Percentiles rank a stretch among this genome's conserved stretches.
Evolutionary conservation across 2,113 vertebrate species (phyloP).

Genomic region (Acrocephalus kingi): DNA sequence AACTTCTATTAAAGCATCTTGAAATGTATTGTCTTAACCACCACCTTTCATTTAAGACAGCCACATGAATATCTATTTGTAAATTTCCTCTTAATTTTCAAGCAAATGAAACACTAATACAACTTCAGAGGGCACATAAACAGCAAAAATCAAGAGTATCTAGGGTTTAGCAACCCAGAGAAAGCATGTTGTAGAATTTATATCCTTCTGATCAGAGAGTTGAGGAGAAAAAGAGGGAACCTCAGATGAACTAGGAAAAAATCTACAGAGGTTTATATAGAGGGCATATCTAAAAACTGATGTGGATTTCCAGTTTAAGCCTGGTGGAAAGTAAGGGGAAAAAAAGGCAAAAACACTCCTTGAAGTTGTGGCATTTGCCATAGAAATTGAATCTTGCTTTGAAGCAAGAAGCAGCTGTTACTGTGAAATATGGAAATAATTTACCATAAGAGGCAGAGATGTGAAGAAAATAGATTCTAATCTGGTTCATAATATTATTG

Average conservation of each 20-base stretch:
- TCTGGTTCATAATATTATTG: not conserved
- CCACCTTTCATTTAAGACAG: not conserved
- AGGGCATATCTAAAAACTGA: not conserved
- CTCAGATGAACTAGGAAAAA: not conserved
- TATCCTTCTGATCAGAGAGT: not conserved
- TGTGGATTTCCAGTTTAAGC: not conserved
- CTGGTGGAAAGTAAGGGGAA: not conserved
- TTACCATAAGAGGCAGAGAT: not conserved
- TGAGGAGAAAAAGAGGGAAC: not conserved
- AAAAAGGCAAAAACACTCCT: not conserved
- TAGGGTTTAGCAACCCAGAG: not conserved
- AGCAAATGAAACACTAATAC: not conserved
- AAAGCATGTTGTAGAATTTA: not conserved
- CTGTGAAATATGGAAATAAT: slow-evolving; percentile 6
- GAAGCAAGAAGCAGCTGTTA: not conserved
- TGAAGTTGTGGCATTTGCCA: slow-evolving; percentile 15
- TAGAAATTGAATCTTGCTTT: not conserved
- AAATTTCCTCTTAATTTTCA: slow-evolving; percentile 2
- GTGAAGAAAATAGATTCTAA: slow-evolving; percentile 14
- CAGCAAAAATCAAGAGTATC: not conserved
- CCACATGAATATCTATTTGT: not conserved
- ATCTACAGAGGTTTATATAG: not conserved
- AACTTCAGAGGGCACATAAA: not conserved
- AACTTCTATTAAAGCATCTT: slow-evolving; percentile 11
- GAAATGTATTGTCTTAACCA: not conserved